Conservation (phyloP, 23 tunicate species). For the Trididemnum clinides region DNA sequence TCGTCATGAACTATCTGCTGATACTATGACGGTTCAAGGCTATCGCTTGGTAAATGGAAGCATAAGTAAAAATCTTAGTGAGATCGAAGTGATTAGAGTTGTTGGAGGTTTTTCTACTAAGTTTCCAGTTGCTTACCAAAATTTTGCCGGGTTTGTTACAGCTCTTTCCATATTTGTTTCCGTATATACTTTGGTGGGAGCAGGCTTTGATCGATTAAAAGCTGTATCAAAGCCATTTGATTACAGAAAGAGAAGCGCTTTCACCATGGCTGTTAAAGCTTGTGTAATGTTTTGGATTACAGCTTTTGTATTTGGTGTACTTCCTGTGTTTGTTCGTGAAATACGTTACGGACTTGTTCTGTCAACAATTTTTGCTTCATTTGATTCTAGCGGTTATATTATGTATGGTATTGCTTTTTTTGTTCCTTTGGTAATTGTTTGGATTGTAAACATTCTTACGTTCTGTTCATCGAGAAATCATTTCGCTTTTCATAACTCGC, state of each 20-base stretch:
- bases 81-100: neutral
- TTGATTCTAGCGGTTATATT: neutral
- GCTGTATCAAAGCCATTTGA: conserved; percentile 50
- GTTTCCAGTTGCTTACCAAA: conserved; percentile 9
- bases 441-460: conserved; percentile 31
- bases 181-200: conserved; percentile 42
- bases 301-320: conserved; percentile 5
- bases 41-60: conserved; percentile 15
- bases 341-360: conserved; percentile 11
- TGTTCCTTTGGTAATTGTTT: conserved; percentile 46
- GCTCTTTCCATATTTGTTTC: conserved; percentile 46
- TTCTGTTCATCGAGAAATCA: conserved; percentile 32
- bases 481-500: neutral
- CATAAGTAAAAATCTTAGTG: neutral
- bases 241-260: conserved; percentile 30
- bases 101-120: conserved; percentile 8
- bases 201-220: conserved; percentile 43
- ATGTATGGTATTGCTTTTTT: conserved; percentile 18
- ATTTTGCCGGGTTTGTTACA: conserved; percentile 56
- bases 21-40: neutral
- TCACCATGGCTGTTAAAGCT: neutral
- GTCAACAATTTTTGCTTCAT: conserved; percentile 20
- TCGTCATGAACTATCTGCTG: neutral
- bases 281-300: conserved; percentile 45
- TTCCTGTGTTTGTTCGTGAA: conserved; percentile 24